phyloP scores from a whole-genome alignment of 1,140 invertebrate genomes.

The Muscidifurax raptorellus region DNA sequence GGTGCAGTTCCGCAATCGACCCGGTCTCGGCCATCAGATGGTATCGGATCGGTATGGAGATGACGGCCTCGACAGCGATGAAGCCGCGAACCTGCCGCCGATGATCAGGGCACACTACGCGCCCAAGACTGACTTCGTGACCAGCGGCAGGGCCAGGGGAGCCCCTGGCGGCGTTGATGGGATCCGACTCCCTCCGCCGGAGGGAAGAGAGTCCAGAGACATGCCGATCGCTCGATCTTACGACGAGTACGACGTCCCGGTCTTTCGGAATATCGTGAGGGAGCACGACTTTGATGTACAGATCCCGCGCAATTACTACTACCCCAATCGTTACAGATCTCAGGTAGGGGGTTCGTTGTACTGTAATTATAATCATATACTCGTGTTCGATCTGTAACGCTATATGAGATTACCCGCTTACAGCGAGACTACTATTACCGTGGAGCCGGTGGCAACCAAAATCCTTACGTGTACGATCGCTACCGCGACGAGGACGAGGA shows the following conservation, averaged over 20 bases:
- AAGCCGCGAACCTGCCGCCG: slow-evolving; percentile 23
- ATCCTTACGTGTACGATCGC: slow-evolving; percentile 63
- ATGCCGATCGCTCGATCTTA: slow-evolving; percentile 57
- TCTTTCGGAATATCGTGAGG: slow-evolving; percentile 60
- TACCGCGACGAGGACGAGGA: slow-evolving; percentile 66
- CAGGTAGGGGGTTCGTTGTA: slow-evolving; percentile 25
- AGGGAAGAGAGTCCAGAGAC: slow-evolving; percentile 65
- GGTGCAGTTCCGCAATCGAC: slow-evolving; percentile 65
- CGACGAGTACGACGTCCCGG: slow-evolving; percentile 64
- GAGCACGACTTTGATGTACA: slow-evolving; percentile 64
- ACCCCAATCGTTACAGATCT: slow-evolving; percentile 64
- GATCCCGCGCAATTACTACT: slow-evolving; percentile 58
- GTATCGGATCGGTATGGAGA: slow-evolving; percentile 41
- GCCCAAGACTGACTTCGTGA: slow-evolving; percentile 68
- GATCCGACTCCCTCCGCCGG: slow-evolving; percentile 14
- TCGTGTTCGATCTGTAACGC: not conserved
- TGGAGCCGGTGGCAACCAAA: slow-evolving; percentile 43
- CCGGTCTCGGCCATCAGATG: slow-evolving; percentile 58
- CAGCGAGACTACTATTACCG: slow-evolving; percentile 58
- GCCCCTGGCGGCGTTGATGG: not conserved
- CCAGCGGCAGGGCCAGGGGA: slow-evolving; percentile 50
- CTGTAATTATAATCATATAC: no score
- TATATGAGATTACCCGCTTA: not conserved
- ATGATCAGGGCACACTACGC: slow-evolving; percentile 51
- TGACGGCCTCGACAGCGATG: not conserved